Conservation (phyloP, 2,113 vertebrate species). For the Blennius ocellaris region DNA sequence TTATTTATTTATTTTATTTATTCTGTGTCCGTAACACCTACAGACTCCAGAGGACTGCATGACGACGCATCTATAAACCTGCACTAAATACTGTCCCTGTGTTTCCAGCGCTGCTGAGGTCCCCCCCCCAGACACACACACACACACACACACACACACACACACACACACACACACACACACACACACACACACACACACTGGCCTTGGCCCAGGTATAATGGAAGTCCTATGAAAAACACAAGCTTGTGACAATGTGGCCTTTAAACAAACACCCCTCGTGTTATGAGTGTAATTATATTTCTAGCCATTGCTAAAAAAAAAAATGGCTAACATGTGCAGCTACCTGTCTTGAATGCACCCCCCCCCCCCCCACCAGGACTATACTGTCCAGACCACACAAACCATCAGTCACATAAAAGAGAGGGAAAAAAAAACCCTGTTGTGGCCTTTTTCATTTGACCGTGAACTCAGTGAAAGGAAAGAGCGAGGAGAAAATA, state of each 20-base stretch:
- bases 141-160: too few species aligned
- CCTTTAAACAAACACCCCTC: conserved; percentile 67
- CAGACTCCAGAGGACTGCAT: conserved; percentile 40
- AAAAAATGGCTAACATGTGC: conserved; percentile 76
- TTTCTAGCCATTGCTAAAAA: conserved; percentile 78
- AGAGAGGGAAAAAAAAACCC: conserved; percentile 51
- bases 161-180: too few species aligned
- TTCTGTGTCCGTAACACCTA: conserved; percentile 65
- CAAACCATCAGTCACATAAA: conserved; percentile 66
- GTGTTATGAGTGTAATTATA: conserved; percentile 69
- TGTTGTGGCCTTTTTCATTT: conserved; percentile 67
- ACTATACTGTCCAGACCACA: conserved; percentile 55
- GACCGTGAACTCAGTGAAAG: conserved; percentile 56
- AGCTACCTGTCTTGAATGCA: conserved; percentile 59
- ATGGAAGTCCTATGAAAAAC: conserved; percentile 39
- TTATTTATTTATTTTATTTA: conserved; percentile 53
- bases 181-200: background rate
- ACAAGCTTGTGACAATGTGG: conserved; percentile 37
- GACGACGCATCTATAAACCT: conserved; percentile 56
- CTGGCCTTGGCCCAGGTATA: conserved; percentile 12
- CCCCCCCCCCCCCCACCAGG: background rate
- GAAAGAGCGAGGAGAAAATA: conserved; percentile 6
- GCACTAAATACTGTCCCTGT: conserved; percentile 42
- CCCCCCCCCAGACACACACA: background rate
- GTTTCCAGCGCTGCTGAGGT: conserved; percentile 33